phyloP scores from a whole-genome alignment of 1,140 invertebrate genomes.

The Ceratosolen solmsi region DNA sequence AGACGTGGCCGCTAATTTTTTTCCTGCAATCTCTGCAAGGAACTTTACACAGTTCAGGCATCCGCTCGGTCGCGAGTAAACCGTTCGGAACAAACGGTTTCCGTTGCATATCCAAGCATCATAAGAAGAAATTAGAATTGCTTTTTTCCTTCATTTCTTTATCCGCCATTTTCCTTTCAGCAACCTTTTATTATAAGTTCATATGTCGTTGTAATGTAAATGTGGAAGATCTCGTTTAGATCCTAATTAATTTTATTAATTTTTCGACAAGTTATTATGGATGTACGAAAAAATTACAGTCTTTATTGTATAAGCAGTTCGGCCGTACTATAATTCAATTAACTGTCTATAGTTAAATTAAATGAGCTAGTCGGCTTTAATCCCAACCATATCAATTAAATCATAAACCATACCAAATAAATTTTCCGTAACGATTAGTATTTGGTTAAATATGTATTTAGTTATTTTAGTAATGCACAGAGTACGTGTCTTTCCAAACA shows the following conservation, averaged over 20 bases:
- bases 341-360: too few relatives aligned
- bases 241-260: background rate
- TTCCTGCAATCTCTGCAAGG: background rate
- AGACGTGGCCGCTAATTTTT: background rate
- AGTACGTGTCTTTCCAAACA: background rate
- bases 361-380: too few relatives aligned
- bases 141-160: background rate
- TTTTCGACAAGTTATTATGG: too few relatives aligned
- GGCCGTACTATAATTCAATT: too few relatives aligned
- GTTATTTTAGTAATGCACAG: too few relatives aligned
- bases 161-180: background rate
- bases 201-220: background rate
- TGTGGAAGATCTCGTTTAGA: background rate
- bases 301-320: too few relatives aligned
- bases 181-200: background rate
- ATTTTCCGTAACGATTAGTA: too few relatives aligned
- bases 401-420: too few relatives aligned
- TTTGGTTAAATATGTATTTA: too few relatives aligned
- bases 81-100: constrained; percentile 20
- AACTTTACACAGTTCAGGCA: background rate
- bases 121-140: constrained; percentile 27
- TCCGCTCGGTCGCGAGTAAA: constrained; percentile 11
- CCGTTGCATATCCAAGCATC: background rate
- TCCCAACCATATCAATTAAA: too few relatives aligned
- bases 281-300: too few relatives aligned